Conservation (phyloP, 2,113 vertebrate genomes). For the Coturnix japonica region DNA sequence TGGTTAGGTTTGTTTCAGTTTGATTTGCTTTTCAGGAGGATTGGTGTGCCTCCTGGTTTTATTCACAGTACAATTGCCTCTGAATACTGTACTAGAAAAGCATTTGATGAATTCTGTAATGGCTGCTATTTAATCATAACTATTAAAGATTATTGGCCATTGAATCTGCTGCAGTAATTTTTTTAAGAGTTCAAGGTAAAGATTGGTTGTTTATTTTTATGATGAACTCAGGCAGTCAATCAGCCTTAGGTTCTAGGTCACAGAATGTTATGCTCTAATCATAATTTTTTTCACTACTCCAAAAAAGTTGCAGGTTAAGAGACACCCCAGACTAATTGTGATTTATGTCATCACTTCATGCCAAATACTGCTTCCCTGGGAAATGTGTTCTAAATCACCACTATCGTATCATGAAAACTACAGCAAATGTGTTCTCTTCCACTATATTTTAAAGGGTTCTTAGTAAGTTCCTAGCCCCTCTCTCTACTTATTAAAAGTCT, state of each 20-base stretch:
- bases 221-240: not conserved
- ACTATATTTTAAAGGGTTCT: not conserved
- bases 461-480: not conserved
- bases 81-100: not conserved
- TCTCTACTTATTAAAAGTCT: not conserved
- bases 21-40: not conserved
- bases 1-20: not conserved
- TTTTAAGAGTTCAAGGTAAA: not conserved
- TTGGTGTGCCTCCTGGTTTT: not conserved
- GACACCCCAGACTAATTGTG: not conserved
- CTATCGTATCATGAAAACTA: not conserved
- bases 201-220: not conserved
- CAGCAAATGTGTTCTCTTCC: not conserved
- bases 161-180: not conserved
- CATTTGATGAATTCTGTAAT: not conserved
- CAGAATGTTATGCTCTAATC: not conserved
- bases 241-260: not conserved
- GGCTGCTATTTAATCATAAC: not conserved
- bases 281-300: accelerated
- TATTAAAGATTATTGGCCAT: not conserved
- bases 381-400: not conserved
- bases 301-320: not conserved
- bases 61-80: not conserved
- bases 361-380: not conserved
- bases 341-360: not conserved